Conservation (phyloP, 2,797 vertebrate species). For the Urophycis tenuis region DNA sequence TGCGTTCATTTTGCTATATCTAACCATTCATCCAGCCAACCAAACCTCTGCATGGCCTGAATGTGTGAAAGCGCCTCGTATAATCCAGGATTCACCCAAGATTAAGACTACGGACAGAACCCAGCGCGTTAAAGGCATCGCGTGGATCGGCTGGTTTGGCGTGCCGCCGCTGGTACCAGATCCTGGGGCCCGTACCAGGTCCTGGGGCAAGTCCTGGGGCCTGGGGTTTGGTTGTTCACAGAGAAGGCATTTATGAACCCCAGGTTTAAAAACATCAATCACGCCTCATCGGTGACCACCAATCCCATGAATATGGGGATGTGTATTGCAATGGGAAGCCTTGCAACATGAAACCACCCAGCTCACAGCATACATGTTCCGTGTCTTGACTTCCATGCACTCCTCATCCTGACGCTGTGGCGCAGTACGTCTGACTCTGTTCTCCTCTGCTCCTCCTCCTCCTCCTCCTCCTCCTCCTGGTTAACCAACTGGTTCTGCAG, state of each 20-base stretch:
- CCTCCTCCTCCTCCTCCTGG: constrained; percentile 26
- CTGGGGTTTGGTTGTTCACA: not conserved
- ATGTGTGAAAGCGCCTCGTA: constrained; percentile 18
- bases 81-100: constrained; percentile 15
- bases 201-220: too few relatives aligned
- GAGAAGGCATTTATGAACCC: constrained; percentile 7
- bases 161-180: not conserved
- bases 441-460: constrained; percentile 23
- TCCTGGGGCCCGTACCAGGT: not conserved
- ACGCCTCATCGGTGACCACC: not conserved
- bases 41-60: constrained; percentile 35
- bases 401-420: not conserved
- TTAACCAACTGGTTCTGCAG: constrained; percentile 58
- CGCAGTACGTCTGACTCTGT: constrained; percentile 50
- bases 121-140: not conserved
- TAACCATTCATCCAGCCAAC: constrained; percentile 12
- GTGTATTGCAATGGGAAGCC: not conserved
- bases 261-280: not conserved
- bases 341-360: not conserved
- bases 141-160: constrained; percentile 1
- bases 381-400: not conserved
- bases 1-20: not conserved
- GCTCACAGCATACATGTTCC: not conserved
- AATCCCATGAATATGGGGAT: not conserved
- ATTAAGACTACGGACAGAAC: constrained; percentile 13